Percentiles rank a stretch among this genome's conserved stretches.
Evolutionary conservation across 2,797 vertebrate species (phyloP).

Genomic region (Limnodromus scolopaceus): DNA sequence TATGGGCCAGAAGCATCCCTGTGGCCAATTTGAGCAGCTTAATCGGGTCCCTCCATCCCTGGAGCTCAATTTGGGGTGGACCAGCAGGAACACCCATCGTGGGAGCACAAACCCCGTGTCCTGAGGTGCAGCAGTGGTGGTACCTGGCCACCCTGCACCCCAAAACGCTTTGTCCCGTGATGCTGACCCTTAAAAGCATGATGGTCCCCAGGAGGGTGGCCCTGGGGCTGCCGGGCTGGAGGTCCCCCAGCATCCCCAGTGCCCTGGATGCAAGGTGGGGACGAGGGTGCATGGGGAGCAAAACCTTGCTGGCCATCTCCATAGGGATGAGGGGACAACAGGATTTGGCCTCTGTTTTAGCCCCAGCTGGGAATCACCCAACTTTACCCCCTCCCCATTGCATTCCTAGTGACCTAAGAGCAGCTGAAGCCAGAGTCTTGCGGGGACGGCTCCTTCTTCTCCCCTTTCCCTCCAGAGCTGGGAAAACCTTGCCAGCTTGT

Average conservation of each 20-base stretch:
- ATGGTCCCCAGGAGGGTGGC: background rate
- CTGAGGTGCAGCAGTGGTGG: background rate
- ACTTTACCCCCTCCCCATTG: background rate
- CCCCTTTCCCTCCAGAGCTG: background rate
- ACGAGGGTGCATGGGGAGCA: background rate
- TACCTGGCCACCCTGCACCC: fast-evolving
- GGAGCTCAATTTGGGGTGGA: background rate
- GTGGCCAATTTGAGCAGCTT: fast-evolving
- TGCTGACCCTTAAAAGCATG: background rate
- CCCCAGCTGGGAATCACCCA: background rate
- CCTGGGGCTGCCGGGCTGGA: background rate
- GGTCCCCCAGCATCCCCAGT: fast-evolving
- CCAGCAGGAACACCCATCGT: fast-evolving
- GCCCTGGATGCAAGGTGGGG: fast-evolving
- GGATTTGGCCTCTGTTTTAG: background rate
- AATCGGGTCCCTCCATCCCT: fast-evolving
- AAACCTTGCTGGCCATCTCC: background rate
- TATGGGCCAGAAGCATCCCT: background rate
- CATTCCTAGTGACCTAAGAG: background rate
- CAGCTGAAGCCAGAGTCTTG: background rate
- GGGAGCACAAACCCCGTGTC: fast-evolving
- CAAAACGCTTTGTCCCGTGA: fast-evolving
- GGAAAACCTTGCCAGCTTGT: fast-evolving
- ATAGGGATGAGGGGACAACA: fast-evolving
- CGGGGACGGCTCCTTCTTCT: fast-evolving